phyloP scores from a whole-genome alignment of 2,797 vertebrate species.

The Zonotrichia albicollis region DNA sequence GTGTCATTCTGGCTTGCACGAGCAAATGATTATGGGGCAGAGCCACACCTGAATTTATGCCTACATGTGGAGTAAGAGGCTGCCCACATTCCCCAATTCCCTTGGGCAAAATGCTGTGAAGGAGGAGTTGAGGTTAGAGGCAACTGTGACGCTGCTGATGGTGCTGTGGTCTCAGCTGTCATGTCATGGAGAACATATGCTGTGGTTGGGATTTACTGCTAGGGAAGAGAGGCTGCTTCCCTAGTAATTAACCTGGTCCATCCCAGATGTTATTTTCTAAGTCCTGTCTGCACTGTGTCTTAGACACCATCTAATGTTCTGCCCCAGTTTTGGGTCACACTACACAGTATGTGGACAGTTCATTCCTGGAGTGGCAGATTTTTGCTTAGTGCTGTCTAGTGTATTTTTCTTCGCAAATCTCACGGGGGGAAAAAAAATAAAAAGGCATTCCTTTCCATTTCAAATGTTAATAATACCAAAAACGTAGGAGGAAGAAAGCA shows the following conservation, averaged over 20 bases:
- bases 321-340: not conserved
- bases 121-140: not conserved
- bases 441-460: not conserved
- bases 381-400: not conserved
- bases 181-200: not conserved
- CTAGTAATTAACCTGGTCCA: not conserved
- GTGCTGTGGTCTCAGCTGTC: accelerated
- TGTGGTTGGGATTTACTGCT: not conserved
- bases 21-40: not conserved
- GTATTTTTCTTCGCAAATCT: not conserved
- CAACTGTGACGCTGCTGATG: not conserved
- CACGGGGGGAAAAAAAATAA: not conserved
- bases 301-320: not conserved
- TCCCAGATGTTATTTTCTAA: not conserved
- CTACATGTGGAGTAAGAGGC: not conserved
- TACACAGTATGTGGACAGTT: not conserved
- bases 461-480: not conserved
- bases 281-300: not conserved
- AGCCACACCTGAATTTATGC: not conserved
- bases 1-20: not conserved
- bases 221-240: not conserved
- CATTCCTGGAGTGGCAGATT: not conserved
- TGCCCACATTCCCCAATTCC: accelerated
- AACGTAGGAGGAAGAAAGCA: not conserved
- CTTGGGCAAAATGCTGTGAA: accelerated